Base-by-base conservation (phyloP, 2,888 invertebrate species). In the Pandemis corylana region DNA sequence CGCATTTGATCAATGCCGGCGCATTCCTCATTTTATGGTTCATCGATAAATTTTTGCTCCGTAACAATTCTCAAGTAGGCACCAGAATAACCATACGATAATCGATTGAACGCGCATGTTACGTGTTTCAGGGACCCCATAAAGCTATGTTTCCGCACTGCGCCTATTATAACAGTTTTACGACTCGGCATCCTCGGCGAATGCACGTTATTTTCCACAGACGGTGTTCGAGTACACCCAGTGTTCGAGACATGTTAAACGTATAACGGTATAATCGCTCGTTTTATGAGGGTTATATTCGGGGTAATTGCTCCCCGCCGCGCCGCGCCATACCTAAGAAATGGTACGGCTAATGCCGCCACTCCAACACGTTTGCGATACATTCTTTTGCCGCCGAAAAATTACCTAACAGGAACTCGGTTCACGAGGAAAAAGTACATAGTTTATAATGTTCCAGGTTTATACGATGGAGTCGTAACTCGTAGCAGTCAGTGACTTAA, bases 121-220 rank as follows among this genome's bases (percentile, higher is more conserved):
- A 91, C 90, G 87, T 91, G 88, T 90, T 91, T 87, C 88, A 88
- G 89, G 87, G 89, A 86, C 86, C 88, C 84, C 87, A 87, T 90
- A 91, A 90, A 89, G 84, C 88, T 85, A 84, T 88, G 88, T 90
- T 92, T 91, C 90, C 90, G 90, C 91, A 91, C 85, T 91, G 89
- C 90, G 90, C 85, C 89, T 90, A 89, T 90, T 92, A 91, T 90
- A 89, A 89, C 89, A 84, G 87, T 84, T 91, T 91, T 91, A 92
- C 86, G 90, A 90, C 83, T 85, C 87, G 86, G 87, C 85, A 89
- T 90, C 87, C 87, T 84, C 82, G 82, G 82, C 82, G 84, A 85
- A 86, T 88, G 88, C 87, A 87, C 83, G 85, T 87, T 83, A 83
- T 85, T 87, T 84, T 82, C 81, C 79, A 81, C 79, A 74, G 80